phyloP scores from a whole-genome alignment of 2,888 invertebrate species.

The Catocala fraxini region DNA sequence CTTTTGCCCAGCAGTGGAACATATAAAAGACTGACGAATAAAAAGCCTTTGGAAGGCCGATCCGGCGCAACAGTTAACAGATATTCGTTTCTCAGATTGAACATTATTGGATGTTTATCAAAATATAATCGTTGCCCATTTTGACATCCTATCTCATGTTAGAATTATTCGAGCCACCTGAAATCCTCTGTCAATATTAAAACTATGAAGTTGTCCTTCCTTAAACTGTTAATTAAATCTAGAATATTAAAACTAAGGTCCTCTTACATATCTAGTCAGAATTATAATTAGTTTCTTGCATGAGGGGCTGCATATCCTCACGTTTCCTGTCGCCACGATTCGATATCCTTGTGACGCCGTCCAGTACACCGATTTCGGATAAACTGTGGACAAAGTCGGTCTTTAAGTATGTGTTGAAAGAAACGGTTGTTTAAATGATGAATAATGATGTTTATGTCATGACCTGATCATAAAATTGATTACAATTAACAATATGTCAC shows the following conservation, averaged over 20 bases:
- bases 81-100: no score
- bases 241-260: constrained; percentile 3
- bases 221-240: not conserved
- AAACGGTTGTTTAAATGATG: not conserved
- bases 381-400: constrained; percentile 57
- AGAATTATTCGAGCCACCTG: no score
- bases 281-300: constrained; percentile 73
- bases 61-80: no score
- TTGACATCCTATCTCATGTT: no score
- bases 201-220: constrained; percentile 10
- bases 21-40: no score
- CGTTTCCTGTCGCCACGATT: constrained; percentile 71
- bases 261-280: constrained; percentile 56
- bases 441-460: no score
- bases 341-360: constrained; percentile 72
- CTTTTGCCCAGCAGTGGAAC: no score
- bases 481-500: no score
- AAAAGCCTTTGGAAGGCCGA: no score
- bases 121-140: not conserved
- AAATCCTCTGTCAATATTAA: no score
- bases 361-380: constrained; percentile 80
- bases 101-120: not conserved
- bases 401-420: not conserved
- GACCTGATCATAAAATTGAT: no score
- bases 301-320: constrained; percentile 82